Evolutionary conservation across 2,797 vertebrate genomes (phyloP).

Genomic region (Pristis pectinata): DNA sequence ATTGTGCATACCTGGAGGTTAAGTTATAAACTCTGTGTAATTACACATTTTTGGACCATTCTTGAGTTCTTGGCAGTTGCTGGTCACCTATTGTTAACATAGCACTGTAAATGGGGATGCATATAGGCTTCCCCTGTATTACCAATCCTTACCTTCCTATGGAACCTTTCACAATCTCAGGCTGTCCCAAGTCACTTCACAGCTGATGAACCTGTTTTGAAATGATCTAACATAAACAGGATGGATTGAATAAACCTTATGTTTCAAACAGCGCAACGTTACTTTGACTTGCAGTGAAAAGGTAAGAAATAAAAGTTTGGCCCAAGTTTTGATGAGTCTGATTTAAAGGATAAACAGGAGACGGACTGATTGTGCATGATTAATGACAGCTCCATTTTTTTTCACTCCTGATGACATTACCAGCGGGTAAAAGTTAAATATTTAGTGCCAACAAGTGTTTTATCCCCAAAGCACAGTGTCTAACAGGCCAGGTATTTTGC

Average conservation of each 20-base stretch:
- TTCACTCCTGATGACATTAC: slow-evolving; percentile 23
- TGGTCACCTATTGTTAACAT: not conserved
- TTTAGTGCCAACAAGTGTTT: not conserved
- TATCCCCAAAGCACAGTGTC: slow-evolving; percentile 18
- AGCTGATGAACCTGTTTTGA: not conserved
- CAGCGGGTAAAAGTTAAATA: slow-evolving; percentile 28
- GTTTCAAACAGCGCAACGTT: not conserved
- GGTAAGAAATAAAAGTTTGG: not conserved
- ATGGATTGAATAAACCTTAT: not conserved
- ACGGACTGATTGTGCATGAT: not conserved
- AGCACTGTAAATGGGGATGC: not conserved
- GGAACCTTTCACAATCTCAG: not conserved
- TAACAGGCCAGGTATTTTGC: slow-evolving; percentile 18
- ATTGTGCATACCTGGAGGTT: not conserved
- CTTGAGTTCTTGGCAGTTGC: not conserved
- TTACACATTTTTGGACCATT: not conserved
- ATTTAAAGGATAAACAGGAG: not conserved
- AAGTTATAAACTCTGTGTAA: not conserved
- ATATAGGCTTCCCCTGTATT: not conserved
- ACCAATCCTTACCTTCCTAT: not conserved
- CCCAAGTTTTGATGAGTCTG: not conserved
- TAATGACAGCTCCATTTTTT: slow-evolving; percentile 27
- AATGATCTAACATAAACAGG: not conserved
- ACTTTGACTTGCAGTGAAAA: not conserved
- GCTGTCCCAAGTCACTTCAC: not conserved